These are phyloP conservation scores for Crotalus helleri DNA, from an alignment of 2,113 vertebrate species.

Conservation along the genomic window DNA sequence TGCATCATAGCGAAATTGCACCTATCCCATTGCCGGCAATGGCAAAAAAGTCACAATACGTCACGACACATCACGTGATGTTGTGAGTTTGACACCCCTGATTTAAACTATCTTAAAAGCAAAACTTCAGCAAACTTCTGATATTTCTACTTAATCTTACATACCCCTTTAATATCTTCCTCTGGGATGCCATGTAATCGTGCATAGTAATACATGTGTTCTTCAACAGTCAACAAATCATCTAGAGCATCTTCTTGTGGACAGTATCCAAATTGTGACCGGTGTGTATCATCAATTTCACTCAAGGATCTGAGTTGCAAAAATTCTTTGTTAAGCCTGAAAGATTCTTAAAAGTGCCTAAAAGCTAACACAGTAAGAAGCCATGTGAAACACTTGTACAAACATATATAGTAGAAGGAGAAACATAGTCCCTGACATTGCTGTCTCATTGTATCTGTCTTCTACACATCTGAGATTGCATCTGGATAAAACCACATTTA, in stretches of 20 bases:
- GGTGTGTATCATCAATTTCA: constrained; percentile 77
- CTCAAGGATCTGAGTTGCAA: constrained; percentile 75
- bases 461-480: not conserved
- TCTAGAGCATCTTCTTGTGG: constrained; percentile 94
- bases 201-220: constrained; percentile 93
- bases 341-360: not conserved
- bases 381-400: not conserved
- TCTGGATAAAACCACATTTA: too few relatives aligned
- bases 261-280: constrained; percentile 88
- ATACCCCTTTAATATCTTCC: constrained; percentile 81
- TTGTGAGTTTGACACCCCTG: too few relatives aligned
- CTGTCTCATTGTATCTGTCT: not conserved
- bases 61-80: too few relatives aligned
- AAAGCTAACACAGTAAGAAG: not conserved
- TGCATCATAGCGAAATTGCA: too few relatives aligned
- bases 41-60: too few relatives aligned
- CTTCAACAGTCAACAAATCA: constrained; percentile 86
- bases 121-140: not conserved
- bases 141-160: constrained; percentile 36
- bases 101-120: not conserved
- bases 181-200: constrained; percentile 87
- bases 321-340: not conserved
- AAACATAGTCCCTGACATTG: not conserved
- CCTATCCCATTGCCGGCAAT: too few relatives aligned
- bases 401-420: not conserved